Evolutionary conservation across 2,888 invertebrate genomes (phyloP).

Genomic region (Tenthredo livida): DNA sequence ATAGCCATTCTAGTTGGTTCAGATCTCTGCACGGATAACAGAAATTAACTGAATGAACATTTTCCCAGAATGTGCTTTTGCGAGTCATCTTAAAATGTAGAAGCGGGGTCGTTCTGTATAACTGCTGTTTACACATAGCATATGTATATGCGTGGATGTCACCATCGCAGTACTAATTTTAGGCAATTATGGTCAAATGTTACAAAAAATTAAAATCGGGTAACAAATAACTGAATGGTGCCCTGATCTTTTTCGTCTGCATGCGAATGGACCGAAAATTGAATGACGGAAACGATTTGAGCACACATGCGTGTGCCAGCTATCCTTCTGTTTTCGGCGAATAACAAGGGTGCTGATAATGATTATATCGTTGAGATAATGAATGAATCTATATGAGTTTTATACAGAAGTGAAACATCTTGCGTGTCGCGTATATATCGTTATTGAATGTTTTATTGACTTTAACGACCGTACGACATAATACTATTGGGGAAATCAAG

Average conservation of each 20-base stretch:
- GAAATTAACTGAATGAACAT: background rate
- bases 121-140: background rate
- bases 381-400: background rate
- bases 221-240: background rate
- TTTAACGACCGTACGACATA: background rate
- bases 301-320: background rate
- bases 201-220: background rate
- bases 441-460: background rate
- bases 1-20: constrained; percentile 87
- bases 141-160: background rate
- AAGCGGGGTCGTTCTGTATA: background rate
- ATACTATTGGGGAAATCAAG: constrained; percentile 30
- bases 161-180: background rate
- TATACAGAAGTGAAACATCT: background rate
- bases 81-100: background rate
- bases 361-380: background rate
- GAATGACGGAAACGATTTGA: background rate
- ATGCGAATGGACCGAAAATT: background rate
- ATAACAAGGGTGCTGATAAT: background rate
- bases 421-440: background rate
- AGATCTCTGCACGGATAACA: constrained; percentile 79
- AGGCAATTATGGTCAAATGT: background rate
- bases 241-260: background rate
- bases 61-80: background rate
- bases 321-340: background rate